Conservation (phyloP, 2,888 invertebrate genomes). For the Atethmia centrago region DNA sequence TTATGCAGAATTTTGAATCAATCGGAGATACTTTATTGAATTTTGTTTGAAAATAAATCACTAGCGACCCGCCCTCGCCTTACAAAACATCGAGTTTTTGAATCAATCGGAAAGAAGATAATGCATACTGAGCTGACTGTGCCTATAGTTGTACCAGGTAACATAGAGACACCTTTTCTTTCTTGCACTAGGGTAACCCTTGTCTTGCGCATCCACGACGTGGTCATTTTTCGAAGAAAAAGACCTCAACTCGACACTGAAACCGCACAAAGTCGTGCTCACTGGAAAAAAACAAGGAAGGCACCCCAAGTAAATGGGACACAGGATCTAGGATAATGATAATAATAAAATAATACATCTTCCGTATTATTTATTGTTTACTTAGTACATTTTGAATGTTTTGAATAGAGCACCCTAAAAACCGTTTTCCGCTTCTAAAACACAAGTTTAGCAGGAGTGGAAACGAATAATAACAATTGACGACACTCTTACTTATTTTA, state of each 20-base stretch:
- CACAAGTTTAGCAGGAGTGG: background rate
- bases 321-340: background rate
- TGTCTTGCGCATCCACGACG: background rate
- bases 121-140: no score
- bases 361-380: background rate
- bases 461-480: slow-evolving; percentile 16
- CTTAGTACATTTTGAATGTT: background rate
- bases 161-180: background rate
- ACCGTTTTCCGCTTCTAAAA: background rate
- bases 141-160: background rate
- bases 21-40: no score
- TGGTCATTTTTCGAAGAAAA: background rate
- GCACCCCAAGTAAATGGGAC: background rate
- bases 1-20: no score
- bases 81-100: no score
- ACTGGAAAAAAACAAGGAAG: background rate
- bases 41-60: no score
- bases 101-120: no score
- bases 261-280: background rate
- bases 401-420: background rate
- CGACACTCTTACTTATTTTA: slow-evolving; percentile 8
- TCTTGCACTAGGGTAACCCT: background rate
- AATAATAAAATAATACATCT: no score
- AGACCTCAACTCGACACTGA: background rate
- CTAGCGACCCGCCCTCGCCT: no score